Percentiles rank a stretch among this genome's conserved stretches.
phyloP scores from a whole-genome alignment of 2,888 invertebrate genomes.

The Tachina fera region DNA sequence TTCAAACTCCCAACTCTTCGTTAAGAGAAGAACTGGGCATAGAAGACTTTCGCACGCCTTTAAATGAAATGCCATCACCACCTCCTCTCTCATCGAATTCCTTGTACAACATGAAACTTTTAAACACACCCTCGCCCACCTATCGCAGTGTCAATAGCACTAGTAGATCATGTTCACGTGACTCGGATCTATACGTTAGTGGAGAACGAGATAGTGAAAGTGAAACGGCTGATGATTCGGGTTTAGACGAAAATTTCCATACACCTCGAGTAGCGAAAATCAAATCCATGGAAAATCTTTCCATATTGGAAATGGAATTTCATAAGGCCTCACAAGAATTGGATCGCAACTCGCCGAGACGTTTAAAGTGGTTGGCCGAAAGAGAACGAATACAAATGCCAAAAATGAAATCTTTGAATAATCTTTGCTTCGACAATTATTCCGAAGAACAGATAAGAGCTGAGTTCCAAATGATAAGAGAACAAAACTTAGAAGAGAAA shows the following conservation, averaged over 20 bases:
- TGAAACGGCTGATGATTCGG: slow-evolving; percentile 80
- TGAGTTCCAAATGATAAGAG: slow-evolving; percentile 79
- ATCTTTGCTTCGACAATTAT: slow-evolving; percentile 80
- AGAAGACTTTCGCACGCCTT: slow-evolving; percentile 81
- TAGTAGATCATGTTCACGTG: slow-evolving; percentile 73
- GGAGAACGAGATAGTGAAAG: slow-evolving; percentile 76
- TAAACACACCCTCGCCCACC: slow-evolving; percentile 75
- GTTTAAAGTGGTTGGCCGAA: slow-evolving; percentile 78
- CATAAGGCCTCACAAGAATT: slow-evolving; percentile 81
- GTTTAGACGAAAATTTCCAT: slow-evolving; percentile 82
- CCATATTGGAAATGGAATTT: slow-evolving; percentile 82
- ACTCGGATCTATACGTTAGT: slow-evolving; percentile 76
- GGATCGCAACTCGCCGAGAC: slow-evolving; percentile 81
- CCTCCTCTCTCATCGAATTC: slow-evolving; percentile 65
- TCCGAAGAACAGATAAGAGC: slow-evolving; percentile 78
- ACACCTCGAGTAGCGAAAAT: slow-evolving; percentile 82
- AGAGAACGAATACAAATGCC: slow-evolving; percentile 76
- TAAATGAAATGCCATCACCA: slow-evolving; percentile 78
- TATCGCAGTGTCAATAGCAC: slow-evolving; percentile 75
- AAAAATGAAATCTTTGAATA: slow-evolving; percentile 82
- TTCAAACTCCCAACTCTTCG: slow-evolving; percentile 82
- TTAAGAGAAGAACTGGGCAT: slow-evolving; percentile 74
- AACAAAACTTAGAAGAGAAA: slow-evolving; percentile 78
- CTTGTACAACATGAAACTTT: slow-evolving; percentile 70
- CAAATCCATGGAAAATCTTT: slow-evolving; percentile 83